These are phyloP conservation scores for Drosophila neocordata DNA, from an alignment of 1,140 invertebrate genomes.

Conservation along the genomic window DNA sequence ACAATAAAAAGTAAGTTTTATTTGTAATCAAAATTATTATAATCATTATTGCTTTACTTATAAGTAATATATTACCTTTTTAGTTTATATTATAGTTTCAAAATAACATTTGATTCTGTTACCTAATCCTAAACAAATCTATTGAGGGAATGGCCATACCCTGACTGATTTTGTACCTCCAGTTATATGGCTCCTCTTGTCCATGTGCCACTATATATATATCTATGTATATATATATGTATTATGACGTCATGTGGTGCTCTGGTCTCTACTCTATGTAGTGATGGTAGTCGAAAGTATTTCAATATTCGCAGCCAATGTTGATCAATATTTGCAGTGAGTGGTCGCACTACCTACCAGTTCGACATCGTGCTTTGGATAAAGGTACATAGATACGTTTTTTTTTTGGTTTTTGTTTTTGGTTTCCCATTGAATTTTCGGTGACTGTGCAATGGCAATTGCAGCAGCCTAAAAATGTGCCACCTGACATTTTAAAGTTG, in stretches of 20 bases:
- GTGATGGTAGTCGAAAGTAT: constrained; percentile 38
- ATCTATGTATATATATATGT: background rate
- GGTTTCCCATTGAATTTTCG: background rate
- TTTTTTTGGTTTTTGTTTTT: background rate
- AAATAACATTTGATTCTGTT: too few relatives aligned
- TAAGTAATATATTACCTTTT: too few relatives aligned
- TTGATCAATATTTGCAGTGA: constrained; percentile 66
- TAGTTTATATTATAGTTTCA: too few relatives aligned
- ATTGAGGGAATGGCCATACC: background rate
- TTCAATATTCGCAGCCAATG: constrained; percentile 72
- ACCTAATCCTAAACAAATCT: background rate
- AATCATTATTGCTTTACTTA: too few relatives aligned
- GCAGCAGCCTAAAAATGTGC: constrained; percentile 13
- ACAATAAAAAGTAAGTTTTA: too few relatives aligned
- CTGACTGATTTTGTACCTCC: background rate
- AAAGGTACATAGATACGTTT: background rate
- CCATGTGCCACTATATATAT: background rate
- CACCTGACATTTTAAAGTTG: constrained; percentile 2
- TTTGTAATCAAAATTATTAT: too few relatives aligned
- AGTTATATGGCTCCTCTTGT: background rate
- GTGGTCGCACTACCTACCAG: constrained; percentile 15
- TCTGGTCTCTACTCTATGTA: background rate
- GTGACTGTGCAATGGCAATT: background rate
- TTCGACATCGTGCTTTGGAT: constrained; percentile 15
- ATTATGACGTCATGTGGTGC: constrained; percentile 1